A percentile compares a stretch with the other conserved stretches of the same genome.
These are phyloP conservation scores for Melanotaenia maccullochi DNA, from an alignment of 2,797 vertebrate genomes.

Conservation along the genomic window DNA sequence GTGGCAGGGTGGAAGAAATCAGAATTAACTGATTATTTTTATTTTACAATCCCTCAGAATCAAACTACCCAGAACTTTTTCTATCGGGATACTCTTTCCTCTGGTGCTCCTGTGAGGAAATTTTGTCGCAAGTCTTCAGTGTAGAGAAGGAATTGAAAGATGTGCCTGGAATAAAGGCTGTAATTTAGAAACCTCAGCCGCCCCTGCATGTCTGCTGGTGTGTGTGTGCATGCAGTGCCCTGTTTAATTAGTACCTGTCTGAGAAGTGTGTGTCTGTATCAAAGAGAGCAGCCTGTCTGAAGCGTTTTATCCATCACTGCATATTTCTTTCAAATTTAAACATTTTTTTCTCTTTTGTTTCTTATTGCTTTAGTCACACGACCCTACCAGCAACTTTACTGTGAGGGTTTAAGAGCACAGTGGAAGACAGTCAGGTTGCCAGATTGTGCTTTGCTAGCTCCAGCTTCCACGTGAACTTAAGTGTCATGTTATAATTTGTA, in stretches of 20 bases:
- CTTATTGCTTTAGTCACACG: conserved; percentile 32
- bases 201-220: conserved; percentile 68
- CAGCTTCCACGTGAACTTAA: background rate
- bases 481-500: background rate
- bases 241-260: conserved; percentile 60
- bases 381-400: background rate
- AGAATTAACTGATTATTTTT: background rate
- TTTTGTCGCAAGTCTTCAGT: conserved; percentile 54
- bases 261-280: conserved; percentile 34
- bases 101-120: conserved; percentile 54
- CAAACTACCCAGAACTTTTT: background rate
- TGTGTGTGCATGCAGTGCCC: conserved; percentile 25
- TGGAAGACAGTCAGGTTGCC: background rate
- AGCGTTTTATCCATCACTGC: conserved; percentile 29
- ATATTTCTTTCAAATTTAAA: conserved; percentile 11
- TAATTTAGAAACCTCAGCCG: conserved; percentile 83
- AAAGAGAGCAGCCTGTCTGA: conserved; percentile 53
- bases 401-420: background rate
- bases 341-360: conserved; percentile 14
- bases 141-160: conserved; percentile 63
- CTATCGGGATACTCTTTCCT: conserved; percentile 4
- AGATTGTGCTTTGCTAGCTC: background rate
- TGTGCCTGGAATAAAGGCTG: conserved; percentile 73
- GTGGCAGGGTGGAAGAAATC: background rate
- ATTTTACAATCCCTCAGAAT: background rate